Conservation (phyloP, 2,113 vertebrate genomes). For the Platysteira castanea region DNA sequence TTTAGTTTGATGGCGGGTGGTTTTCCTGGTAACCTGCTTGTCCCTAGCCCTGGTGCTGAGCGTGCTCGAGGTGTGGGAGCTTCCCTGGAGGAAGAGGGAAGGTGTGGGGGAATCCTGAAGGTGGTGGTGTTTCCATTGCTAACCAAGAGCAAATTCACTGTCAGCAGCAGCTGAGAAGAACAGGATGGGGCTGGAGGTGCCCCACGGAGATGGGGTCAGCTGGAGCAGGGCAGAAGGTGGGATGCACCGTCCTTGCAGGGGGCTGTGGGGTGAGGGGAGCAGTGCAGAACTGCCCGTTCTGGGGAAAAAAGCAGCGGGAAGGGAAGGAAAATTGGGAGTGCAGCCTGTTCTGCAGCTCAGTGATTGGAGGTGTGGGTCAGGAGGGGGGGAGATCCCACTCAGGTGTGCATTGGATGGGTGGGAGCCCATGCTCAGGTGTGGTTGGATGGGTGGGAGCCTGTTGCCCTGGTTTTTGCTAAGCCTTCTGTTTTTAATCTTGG, state of each 20-base stretch:
- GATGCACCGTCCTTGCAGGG: background rate
- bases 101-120: background rate
- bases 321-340: background rate
- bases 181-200: background rate
- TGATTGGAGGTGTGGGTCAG: background rate
- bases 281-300: background rate
- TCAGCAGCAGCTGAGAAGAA: background rate
- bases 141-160: background rate
- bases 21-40: background rate
- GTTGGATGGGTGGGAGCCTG: background rate
- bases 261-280: background rate
- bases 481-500: too few species aligned
- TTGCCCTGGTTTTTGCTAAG: too few species aligned
- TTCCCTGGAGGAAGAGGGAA: background rate
- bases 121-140: constrained; percentile 21
- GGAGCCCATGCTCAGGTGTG: background rate
- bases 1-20: background rate
- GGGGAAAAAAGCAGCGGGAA: background rate
- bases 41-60: background rate
- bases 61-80: background rate
- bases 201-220: background rate
- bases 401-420: background rate
- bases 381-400: background rate
- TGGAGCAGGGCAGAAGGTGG: background rate
- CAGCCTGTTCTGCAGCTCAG: background rate